These are phyloP conservation scores for Psittacula echo DNA, from an alignment of 2,797 vertebrate genomes.

Conservation along the genomic window DNA sequence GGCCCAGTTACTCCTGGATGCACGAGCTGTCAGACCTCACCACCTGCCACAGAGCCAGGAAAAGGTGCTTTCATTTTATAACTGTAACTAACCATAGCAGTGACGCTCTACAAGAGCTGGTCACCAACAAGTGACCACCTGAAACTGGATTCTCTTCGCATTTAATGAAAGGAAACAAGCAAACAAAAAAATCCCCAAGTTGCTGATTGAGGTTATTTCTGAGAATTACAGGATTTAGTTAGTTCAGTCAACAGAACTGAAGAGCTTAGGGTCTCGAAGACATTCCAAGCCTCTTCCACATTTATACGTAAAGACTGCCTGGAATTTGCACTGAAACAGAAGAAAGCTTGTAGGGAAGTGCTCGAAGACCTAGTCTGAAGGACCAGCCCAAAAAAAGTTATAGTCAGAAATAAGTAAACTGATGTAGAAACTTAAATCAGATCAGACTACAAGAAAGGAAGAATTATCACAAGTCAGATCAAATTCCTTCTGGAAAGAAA, in stretches of 20 bases:
- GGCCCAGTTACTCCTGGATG: not conserved
- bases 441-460: constrained; percentile 1
- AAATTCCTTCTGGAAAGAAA: not conserved
- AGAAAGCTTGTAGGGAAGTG: not conserved
- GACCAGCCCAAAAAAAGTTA: not conserved
- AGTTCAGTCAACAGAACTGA: not conserved
- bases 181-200: not conserved
- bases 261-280: not conserved
- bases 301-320: not conserved
- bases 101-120: not conserved
- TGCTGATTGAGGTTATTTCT: not conserved
- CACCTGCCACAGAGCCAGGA: not conserved
- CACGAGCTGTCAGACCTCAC: not conserved
- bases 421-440: constrained; percentile 10
- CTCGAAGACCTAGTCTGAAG: not conserved
- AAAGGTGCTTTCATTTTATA: not conserved
- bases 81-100: not conserved
- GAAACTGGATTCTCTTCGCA: not conserved
- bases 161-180: not conserved
- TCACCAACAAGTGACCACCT: not conserved
- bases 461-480: not conserved
- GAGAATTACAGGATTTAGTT: not conserved
- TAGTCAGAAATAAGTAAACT: not conserved
- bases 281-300: not conserved
- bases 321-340: not conserved